Base-by-base conservation (phyloP, 2,113 vertebrate genomes). In the Phycodurus eques region DNA sequence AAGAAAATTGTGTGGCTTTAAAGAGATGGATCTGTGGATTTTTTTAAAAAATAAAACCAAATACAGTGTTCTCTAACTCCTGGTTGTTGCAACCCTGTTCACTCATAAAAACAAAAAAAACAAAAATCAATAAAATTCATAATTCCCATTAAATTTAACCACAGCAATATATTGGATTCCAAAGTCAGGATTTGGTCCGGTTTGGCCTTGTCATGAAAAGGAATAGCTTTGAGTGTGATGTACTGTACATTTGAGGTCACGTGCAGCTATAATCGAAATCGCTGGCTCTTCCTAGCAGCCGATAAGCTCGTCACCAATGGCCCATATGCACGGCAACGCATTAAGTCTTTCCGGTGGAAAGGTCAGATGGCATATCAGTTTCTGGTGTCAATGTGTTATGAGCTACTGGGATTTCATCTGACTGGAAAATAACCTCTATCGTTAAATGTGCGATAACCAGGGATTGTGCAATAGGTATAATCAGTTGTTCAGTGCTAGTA, bases 21-120 rank as follows among this genome's bases (percentile, higher is more conserved):
- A 92, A 77, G 78, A 88, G 71, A 71, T 85, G 90, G 85, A 27
- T 75, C 85, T 63, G 46, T 66, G 63, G 63, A 66, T 66, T 66
- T 39, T 62, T 61, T 88, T 91, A 89, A 87, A 82, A 85, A 90
- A 91, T 87, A 87, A 90, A 91, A 92, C 81, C 84, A 82, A 83
- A 86, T 90, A 91, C 86, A 76, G 72, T 78, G 73, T 90, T 91
- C 83, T 87, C 82, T 74, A 71, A 67, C 71, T 67, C 75, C 75
- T 61, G 60, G 7, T 78, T 85, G 68, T 76, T 70, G 72, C 80
- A n/a, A 71, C 71, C 80, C 81, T 63, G 47, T 78, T 82, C 67
- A 77, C 57, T 74, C 81, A 64, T 75, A 80, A 80, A 85, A 76
- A 81, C 67, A 79, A 56, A 59, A 51, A 62, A 66, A 67, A n/a